Conservation (phyloP, 2,113 vertebrate genomes). For the Salminus brasiliensis region DNA sequence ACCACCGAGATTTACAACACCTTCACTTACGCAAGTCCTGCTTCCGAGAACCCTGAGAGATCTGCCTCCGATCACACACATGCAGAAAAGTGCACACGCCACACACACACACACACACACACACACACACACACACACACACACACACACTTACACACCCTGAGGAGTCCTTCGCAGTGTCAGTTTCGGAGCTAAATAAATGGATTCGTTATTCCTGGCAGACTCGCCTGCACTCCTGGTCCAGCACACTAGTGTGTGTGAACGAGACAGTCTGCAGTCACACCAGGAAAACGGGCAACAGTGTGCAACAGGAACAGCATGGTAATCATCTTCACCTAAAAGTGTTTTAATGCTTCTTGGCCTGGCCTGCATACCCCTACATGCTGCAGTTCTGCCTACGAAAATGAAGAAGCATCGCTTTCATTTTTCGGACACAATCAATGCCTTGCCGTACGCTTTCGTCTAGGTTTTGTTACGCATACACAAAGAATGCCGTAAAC, state of each 20-base stretch:
- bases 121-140: neutral
- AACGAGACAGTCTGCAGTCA: conserved; percentile 7
- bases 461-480: neutral
- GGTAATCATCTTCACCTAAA: neutral
- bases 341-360: neutral
- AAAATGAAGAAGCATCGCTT: neutral
- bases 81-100: no score
- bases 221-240: conserved; percentile 8
- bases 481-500: no score
- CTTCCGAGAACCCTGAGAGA: neutral
- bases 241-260: conserved; percentile 11
- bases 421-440: neutral
- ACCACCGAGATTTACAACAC: conserved; percentile 5
- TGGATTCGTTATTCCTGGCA: conserved; percentile 41
- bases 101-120: no score
- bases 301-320: conserved; percentile 17
- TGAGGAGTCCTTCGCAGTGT: conserved; percentile 12
- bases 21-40: neutral
- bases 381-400: neutral
- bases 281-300: neutral
- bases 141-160: neutral
- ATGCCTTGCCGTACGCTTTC: neutral
- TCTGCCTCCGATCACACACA: neutral
- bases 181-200: conserved; percentile 25
- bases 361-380: neutral